phyloP scores from a whole-genome alignment of 2,113 vertebrate genomes.

The Cheirogaleus medius region DNA sequence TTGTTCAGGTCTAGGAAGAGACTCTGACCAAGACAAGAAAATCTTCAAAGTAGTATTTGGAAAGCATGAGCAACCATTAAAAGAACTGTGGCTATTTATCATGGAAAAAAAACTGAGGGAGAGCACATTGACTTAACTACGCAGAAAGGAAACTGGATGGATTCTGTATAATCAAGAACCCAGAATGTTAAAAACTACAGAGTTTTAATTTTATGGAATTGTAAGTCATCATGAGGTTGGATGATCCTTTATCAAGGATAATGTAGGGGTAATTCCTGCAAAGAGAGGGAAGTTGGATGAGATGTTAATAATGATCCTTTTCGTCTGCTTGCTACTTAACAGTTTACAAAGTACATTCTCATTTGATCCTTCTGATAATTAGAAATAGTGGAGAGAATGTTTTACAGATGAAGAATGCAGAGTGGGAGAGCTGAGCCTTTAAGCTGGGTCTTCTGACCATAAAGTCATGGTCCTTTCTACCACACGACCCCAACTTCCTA shows the following conservation, averaged over 20 bases:
- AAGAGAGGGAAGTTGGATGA: not conserved
- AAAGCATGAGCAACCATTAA: not conserved
- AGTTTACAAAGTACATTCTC: not conserved
- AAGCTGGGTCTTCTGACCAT: not conserved
- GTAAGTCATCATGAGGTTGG: not conserved
- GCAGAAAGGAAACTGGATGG: not conserved
- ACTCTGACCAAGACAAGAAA: not conserved
- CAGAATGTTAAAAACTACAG: not conserved
- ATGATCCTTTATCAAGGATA: not conserved
- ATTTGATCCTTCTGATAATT: not conserved
- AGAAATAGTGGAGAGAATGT: not conserved
- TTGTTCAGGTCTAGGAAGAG: not conserved
- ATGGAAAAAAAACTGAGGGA: not conserved
- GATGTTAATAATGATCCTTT: not conserved
- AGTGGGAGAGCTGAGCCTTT: not conserved
- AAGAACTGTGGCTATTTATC: not conserved
- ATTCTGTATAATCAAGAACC: not conserved
- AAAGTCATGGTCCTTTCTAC: not conserved
- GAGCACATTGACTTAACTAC: not conserved
- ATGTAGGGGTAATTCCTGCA: not conserved
- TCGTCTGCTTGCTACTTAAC: not conserved
- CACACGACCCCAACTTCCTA: not conserved
- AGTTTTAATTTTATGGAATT: slow-evolving; percentile 12
- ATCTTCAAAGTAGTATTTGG: not conserved
- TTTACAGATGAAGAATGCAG: not conserved